These are phyloP conservation scores for Bostrychus sinensis DNA, from an alignment of 2,113 vertebrate species.

Conservation along the genomic window DNA sequence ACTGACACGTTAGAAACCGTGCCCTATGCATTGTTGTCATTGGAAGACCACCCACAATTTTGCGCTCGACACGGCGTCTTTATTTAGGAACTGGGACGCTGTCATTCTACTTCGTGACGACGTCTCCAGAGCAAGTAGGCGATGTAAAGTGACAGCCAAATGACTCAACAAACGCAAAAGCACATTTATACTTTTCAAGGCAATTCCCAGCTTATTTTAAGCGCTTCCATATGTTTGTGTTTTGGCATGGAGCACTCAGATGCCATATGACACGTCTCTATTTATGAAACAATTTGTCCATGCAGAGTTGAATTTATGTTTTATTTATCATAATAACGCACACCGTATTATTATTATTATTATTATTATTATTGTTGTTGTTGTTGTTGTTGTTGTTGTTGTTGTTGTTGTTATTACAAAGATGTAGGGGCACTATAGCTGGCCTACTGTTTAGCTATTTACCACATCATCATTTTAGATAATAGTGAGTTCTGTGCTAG, in stretches of 20 bases:
- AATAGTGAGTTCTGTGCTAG: too few species aligned
- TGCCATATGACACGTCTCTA: neutral
- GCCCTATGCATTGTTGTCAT: constrained; percentile 46
- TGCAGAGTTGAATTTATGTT: too few species aligned
- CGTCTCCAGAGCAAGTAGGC: constrained; percentile 35
- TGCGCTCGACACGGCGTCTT: constrained; percentile 16
- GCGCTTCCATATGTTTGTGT: constrained; percentile 52
- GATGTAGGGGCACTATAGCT: too few species aligned
- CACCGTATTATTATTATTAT: too few species aligned
- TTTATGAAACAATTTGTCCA: neutral
- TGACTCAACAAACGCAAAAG: constrained; percentile 58
- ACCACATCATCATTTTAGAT: too few species aligned
- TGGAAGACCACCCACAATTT: constrained; percentile 70
- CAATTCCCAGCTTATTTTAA: constrained; percentile 47
- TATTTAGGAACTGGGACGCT: constrained; percentile 30
- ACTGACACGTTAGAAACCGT: constrained; percentile 40
- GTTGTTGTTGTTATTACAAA: too few species aligned
- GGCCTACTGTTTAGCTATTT: too few species aligned
- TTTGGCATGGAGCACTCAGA: constrained; percentile 8
- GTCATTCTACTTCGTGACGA: constrained; percentile 44
- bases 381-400: too few species aligned
- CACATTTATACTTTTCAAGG: constrained; percentile 47
- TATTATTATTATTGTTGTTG: too few species aligned
- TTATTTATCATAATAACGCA: too few species aligned
- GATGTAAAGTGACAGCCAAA: constrained; percentile 67